Percentiles rank a stretch among this genome's conserved stretches.
Conservation (phyloP, 2,113 vertebrate species). For the Pelecanoides urinatrix region DNA sequence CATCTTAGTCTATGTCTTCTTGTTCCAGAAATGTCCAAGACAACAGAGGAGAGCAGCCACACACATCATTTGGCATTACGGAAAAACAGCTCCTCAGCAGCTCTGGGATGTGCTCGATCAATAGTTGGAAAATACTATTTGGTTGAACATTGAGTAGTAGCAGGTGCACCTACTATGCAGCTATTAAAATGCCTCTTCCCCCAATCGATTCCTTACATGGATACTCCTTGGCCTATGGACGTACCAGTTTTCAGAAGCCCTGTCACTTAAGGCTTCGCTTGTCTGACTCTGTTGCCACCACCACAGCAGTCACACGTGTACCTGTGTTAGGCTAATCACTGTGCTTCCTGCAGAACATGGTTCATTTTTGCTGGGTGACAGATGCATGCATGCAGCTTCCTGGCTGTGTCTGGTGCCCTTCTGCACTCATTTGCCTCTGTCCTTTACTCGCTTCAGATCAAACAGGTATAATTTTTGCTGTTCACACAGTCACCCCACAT, state of each 20-base stretch:
- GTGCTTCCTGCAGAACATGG: not conserved
- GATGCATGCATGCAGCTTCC: not conserved
- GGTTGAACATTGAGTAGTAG: slow-evolving; percentile 18
- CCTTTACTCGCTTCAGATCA: not conserved
- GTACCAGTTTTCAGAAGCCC: not conserved
- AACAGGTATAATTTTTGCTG: not conserved
- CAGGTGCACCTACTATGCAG: slow-evolving; percentile 42
- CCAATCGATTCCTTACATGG: not conserved
- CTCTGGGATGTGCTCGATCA: slow-evolving; percentile 23
- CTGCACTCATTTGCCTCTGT: not conserved
- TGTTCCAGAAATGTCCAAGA: not conserved
- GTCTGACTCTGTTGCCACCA: not conserved
- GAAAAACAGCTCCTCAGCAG: not conserved
- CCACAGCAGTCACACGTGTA: not conserved
- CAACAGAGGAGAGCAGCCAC: not conserved
- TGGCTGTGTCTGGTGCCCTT: not conserved
- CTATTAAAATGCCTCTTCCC: slow-evolving; percentile 41
- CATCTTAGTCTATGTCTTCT: not conserved
- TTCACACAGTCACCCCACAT: not conserved
- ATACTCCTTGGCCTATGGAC: not conserved
- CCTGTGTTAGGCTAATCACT: not conserved
- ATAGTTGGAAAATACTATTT: slow-evolving; percentile 28
- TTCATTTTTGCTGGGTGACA: not conserved
- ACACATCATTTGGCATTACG: not conserved
- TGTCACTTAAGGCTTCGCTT: not conserved